Evolutionary conservation across 1,140 invertebrate species (phyloP).

Genomic region (Limonius californicus): DNA sequence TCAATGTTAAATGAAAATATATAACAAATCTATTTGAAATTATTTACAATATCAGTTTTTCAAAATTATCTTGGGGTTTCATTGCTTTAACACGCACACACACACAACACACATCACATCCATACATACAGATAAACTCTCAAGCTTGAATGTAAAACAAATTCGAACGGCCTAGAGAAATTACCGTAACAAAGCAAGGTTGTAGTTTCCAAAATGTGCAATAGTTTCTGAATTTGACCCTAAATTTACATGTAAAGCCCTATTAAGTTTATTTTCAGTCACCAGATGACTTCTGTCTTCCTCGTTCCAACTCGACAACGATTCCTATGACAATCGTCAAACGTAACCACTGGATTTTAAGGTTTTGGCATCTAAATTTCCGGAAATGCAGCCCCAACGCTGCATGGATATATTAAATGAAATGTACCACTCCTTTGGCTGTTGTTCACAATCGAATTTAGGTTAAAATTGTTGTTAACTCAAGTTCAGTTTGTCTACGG

Average conservation of each 20-base stretch:
- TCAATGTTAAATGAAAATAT: too few relatives aligned
- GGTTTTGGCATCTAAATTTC: slow-evolving; percentile 48
- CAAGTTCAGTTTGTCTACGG: slow-evolving; percentile 22
- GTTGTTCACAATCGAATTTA: slow-evolving; percentile 43
- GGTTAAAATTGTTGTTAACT: slow-evolving; percentile 42
- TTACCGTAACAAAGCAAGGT: not conserved
- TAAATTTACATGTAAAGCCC: slow-evolving; percentile 9
- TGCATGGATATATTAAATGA: slow-evolving; percentile 44
- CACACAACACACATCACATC: too few relatives aligned
- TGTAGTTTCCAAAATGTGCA: slow-evolving; percentile 22
- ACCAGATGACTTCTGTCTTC: slow-evolving; percentile 45
- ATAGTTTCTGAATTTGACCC: slow-evolving; percentile 16
- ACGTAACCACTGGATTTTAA: slow-evolving; percentile 38
- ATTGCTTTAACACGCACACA: too few relatives aligned
- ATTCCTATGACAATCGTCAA: slow-evolving; percentile 37
- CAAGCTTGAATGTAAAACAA: too few relatives aligned
- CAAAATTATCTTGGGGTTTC: too few relatives aligned
- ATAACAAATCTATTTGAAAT: too few relatives aligned
- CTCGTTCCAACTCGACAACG: slow-evolving; percentile 41
- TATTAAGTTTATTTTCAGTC: slow-evolving; percentile 44
- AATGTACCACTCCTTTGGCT: slow-evolving; percentile 47
- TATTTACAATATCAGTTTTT: too few relatives aligned
- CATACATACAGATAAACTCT: too few relatives aligned
- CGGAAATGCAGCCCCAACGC: slow-evolving; percentile 43
- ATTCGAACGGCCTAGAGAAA: slow-evolving; percentile 6